phyloP scores from a whole-genome alignment of 2,113 vertebrate genomes.

The Pluvianellus socialis region DNA sequence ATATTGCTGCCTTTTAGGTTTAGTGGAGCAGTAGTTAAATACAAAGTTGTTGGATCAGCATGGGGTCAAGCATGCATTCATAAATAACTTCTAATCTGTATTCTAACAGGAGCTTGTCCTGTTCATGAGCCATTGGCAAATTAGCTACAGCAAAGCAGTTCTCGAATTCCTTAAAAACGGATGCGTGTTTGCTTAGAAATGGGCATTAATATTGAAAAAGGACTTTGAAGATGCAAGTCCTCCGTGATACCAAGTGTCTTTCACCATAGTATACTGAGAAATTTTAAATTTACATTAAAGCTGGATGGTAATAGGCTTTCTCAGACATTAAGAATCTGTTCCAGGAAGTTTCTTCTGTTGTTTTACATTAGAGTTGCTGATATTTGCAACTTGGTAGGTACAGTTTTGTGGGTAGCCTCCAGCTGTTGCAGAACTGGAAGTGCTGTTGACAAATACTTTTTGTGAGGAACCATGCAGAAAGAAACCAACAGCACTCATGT shows the following conservation, averaged over 20 bases:
- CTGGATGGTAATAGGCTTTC: background rate
- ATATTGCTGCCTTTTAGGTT: background rate
- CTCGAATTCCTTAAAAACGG: background rate
- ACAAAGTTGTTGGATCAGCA: background rate
- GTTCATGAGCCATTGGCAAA: background rate
- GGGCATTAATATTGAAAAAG: background rate
- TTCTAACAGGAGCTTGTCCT: background rate
- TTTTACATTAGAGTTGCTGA: background rate
- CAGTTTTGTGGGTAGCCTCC: background rate
- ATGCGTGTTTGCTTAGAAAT: background rate
- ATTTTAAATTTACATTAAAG: background rate
- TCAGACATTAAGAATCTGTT: background rate
- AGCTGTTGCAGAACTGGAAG: background rate
- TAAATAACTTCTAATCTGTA: background rate
- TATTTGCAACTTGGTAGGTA: background rate
- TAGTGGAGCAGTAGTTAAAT: background rate
- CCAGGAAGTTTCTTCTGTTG: background rate
- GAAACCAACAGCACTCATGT: background rate
- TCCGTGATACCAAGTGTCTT: background rate
- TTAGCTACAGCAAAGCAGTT: background rate
- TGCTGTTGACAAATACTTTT: background rate
- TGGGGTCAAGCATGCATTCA: background rate
- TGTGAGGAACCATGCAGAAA: background rate
- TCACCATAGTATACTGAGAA: background rate
- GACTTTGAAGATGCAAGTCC: background rate